Percentiles rank a stretch among this genome's conserved stretches.
These are phyloP conservation scores for Nyctalus aviator DNA, from an alignment of 2,797 vertebrate species.

Conservation along the genomic window DNA sequence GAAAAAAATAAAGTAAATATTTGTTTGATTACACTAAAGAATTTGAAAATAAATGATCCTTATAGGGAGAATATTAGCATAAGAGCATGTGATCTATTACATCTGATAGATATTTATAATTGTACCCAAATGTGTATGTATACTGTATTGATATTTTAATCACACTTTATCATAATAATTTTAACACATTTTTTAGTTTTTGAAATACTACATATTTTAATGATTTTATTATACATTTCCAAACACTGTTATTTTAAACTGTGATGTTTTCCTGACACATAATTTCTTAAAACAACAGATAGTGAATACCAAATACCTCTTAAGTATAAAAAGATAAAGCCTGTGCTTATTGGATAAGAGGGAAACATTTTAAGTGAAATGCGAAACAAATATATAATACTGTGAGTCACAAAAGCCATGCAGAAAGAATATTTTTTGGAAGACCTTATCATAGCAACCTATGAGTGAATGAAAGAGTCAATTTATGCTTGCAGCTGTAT, in stretches of 20 bases:
- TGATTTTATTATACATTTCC: not conserved
- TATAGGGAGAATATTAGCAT: not conserved
- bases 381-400: not conserved
- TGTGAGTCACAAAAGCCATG: not conserved
- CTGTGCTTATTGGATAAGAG: not conserved
- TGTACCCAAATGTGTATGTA: not conserved
- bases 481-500: conserved; percentile 72
- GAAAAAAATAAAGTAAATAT: not conserved
- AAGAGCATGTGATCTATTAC: not conserved
- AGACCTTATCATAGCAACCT: conserved; percentile 69
- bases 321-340: not conserved
- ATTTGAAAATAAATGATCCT: not conserved
- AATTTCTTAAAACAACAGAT: not conserved
- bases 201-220: not conserved
- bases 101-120: not conserved
- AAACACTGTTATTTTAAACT: not conserved
- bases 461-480: conserved; percentile 62
- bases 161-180: not conserved
- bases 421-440: conserved; percentile 57
- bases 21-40: not conserved
- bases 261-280: not conserved
- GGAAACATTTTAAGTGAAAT: not conserved
- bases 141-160: not conserved
- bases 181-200: not conserved
- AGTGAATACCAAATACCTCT: not conserved